These are phyloP conservation scores for Camelus bactrianus DNA, from an alignment of 2,113 vertebrate species.

Conservation along the genomic window DNA sequence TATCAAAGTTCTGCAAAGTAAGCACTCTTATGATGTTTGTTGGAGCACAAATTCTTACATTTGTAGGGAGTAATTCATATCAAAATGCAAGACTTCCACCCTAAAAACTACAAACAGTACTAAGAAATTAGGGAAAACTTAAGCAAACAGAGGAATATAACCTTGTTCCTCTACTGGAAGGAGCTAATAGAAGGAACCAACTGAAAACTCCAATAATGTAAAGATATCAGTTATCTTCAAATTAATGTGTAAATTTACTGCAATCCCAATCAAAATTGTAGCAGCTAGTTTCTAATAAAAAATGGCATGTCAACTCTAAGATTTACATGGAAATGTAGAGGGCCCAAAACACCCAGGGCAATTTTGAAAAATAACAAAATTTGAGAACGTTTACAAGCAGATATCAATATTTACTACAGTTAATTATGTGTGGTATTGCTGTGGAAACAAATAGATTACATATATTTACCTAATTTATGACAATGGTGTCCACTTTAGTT, in stretches of 20 bases:
- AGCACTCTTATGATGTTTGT: not conserved
- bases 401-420: slow-evolving; percentile 43
- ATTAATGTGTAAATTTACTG: slow-evolving; percentile 49
- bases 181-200: not conserved
- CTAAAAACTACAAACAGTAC: not conserved
- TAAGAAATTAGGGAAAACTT: not conserved
- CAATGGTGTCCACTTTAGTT: not conserved
- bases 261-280: slow-evolving; percentile 9
- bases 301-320: not conserved
- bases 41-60: not conserved
- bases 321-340: not conserved
- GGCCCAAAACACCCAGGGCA: not conserved
- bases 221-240: slow-evolving; percentile 15
- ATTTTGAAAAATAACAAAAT: slow-evolving; percentile 9
- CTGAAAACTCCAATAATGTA: not conserved
- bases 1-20: slow-evolving; percentile 6
- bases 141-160: not conserved
- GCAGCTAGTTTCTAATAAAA: not conserved
- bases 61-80: not conserved
- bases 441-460: not conserved
- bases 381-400: not conserved
- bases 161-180: not conserved
- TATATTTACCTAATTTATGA: not conserved
- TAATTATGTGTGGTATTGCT: not conserved
- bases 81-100: not conserved